Conservation (phyloP, 2,888 invertebrate species). For the Acleris holmiana region DNA sequence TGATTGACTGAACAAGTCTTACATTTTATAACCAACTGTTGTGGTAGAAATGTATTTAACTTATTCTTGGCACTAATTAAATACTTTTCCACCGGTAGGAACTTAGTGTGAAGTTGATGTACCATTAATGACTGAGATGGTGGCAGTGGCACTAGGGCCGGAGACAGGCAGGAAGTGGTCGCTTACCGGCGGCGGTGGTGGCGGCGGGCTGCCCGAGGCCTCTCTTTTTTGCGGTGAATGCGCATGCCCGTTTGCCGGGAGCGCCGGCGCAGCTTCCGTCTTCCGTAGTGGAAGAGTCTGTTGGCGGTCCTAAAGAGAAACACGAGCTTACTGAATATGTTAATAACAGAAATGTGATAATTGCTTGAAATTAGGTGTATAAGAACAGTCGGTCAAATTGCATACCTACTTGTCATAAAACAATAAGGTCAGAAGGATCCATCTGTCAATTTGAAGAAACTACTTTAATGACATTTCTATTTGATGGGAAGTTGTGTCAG, state of each 20-base stretch:
- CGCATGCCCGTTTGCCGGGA: slow-evolving; percentile 29
- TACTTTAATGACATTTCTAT: too few relatives aligned
- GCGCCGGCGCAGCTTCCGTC: slow-evolving; percentile 48
- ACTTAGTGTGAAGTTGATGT: neutral
- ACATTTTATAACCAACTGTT: neutral
- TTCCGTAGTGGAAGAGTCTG: slow-evolving; percentile 65
- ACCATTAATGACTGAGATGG: neutral
- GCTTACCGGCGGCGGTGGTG: slow-evolving; percentile 87
- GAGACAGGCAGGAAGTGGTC: slow-evolving; percentile 1
- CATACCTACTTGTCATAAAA: too few relatives aligned
- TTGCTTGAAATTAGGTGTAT: too few relatives aligned
- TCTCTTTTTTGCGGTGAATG: slow-evolving; percentile 48
- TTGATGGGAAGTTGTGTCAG: too few relatives aligned
- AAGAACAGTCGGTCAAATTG: too few relatives aligned
- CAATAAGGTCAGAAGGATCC: too few relatives aligned
- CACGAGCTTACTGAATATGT: neutral
- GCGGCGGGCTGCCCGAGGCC: slow-evolving; percentile 77
- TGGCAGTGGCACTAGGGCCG: neutral
- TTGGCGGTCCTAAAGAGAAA: slow-evolving; percentile 68
- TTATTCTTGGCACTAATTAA: neutral
- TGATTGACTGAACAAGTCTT: slow-evolving; percentile 1
- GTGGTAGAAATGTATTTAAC: too few relatives aligned
- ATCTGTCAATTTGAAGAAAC: too few relatives aligned
- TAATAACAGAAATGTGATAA: too few relatives aligned
- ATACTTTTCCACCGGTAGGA: neutral